Evolutionary conservation across 2,113 vertebrate species (phyloP), one percentile per base, ranked within the genome.

Genomic region (Speoplatyrhinus poulsoni): DNA sequence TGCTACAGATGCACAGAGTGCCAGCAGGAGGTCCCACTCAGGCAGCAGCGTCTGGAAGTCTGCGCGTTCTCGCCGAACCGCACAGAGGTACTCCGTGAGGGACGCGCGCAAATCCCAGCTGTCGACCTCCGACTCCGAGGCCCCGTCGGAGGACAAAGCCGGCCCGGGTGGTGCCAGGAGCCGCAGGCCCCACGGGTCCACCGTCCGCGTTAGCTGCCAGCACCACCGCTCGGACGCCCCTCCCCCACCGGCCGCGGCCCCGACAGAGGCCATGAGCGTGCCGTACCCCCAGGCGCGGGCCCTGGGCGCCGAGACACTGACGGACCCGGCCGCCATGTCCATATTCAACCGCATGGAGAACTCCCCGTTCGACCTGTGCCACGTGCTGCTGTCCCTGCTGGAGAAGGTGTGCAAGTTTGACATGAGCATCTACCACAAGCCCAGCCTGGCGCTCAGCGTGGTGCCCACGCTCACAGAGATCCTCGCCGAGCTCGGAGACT

Each of bases 391-490:
- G 15, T 98, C 96, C 12, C 90, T 98, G 36, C 78, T 99, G 65
- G 96, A 98, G 86, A 99, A 99, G 71, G 95, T 99, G 57, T 98
- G 95, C 73, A 96, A 94, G 69, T 96, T 98, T 83, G 96, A 99
- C 90, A 91, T 94, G 88, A 82, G 86, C 82, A 91, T 96, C 72
- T 98, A 94, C 89, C 95, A 94, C 84, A 95, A 89, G 78, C 95
- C 96, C n/a, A 88, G 92, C 52, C 88, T 97, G 55, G 93, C 94
- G 3, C 90, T 92, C 4, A 95, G 93, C 2, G 95, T 99, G 0
- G 95, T 98, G 33, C 96, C 96, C 16, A 95, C 95, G 0, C 89
- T 99, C 76, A 98, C 94, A 1, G 96, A 98, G 74, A 96, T 96
- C 81, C 90, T 99, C 1, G 91, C 93, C 1, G 95, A 94, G 69